phyloP scores from a whole-genome alignment of 2,797 vertebrate species.

The Novumbra hubbsi region DNA sequence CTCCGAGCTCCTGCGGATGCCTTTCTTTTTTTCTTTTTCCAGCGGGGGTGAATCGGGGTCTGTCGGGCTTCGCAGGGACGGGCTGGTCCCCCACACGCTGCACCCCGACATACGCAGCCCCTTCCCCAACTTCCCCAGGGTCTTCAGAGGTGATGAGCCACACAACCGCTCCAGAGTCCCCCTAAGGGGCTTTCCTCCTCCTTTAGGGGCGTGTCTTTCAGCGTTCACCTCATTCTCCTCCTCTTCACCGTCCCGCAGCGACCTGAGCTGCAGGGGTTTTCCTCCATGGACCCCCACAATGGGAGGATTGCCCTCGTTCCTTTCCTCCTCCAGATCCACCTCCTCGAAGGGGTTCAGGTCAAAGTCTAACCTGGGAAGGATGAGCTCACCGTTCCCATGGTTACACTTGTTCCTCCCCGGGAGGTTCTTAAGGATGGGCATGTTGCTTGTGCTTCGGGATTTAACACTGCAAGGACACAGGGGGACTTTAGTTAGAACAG shows the following conservation, averaged over 20 bases:
- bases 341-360: slow-evolving; percentile 79
- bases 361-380: slow-evolving; percentile 71
- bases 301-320: slow-evolving; percentile 60
- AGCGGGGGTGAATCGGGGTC: slow-evolving; percentile 60
- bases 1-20: slow-evolving; percentile 80
- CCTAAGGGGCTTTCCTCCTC: slow-evolving; percentile 66
- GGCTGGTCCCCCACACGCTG: slow-evolving; percentile 67
- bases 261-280: slow-evolving; percentile 53
- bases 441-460: slow-evolving; percentile 47
- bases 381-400: slow-evolving; percentile 69
- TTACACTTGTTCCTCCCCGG: slow-evolving; percentile 75
- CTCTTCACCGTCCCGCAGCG: slow-evolving; percentile 69
- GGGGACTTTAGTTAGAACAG: not conserved
- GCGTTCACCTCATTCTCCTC: slow-evolving; percentile 77
- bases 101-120: slow-evolving; percentile 76
- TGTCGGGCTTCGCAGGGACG: slow-evolving; percentile 59
- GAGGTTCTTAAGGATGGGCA: slow-evolving; percentile 80
- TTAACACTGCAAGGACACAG: slow-evolving; percentile 56
- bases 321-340: slow-evolving; percentile 65
- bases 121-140: slow-evolving; percentile 78
- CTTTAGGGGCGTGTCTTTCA: slow-evolving; percentile 65
- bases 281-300: slow-evolving; percentile 63
- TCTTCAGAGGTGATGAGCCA: slow-evolving; percentile 76
- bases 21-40: slow-evolving; percentile 71
- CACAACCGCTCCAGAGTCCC: slow-evolving; percentile 78